These are phyloP conservation scores for Drosophila parabipectinata DNA, from an alignment of 1,140 invertebrate species.

Conservation along the genomic window DNA sequence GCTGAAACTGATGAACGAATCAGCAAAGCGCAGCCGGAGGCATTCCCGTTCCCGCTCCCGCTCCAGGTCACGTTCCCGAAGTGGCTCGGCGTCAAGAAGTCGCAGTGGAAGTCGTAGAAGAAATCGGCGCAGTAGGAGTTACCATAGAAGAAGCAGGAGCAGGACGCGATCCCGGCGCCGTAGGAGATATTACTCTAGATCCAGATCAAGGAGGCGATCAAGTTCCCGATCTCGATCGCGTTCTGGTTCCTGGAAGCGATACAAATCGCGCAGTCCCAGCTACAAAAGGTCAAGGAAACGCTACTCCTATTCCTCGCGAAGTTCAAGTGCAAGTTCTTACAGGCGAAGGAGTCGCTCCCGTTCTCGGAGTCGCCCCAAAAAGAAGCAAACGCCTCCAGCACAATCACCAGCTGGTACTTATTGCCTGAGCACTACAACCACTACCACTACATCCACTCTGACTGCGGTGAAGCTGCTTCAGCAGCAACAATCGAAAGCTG, in stretches of 20 bases:
- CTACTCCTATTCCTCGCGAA: constrained; percentile 81
- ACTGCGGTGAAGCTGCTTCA: constrained; percentile 39
- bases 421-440: constrained; percentile 58
- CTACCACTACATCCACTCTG: constrained; percentile 58
- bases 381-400: constrained; percentile 31
- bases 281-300: constrained; percentile 82
- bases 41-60: constrained; percentile 41
- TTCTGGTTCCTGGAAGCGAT: constrained; percentile 74
- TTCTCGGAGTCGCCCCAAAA: constrained; percentile 35
- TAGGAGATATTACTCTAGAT: constrained; percentile 70
- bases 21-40: constrained; percentile 48
- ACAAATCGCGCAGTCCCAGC: constrained; percentile 61
- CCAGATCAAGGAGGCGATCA: constrained; percentile 67
- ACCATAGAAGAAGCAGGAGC: constrained; percentile 61
- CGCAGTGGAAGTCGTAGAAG: constrained; percentile 42
- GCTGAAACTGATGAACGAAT: constrained; percentile 75
- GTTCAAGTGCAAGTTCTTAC: constrained; percentile 75
- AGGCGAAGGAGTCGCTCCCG: constrained; percentile 60
- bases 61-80: constrained; percentile 30
- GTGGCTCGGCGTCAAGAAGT: constrained; percentile 35
- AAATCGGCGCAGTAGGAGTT: constrained; percentile 56
- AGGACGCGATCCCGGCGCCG: constrained; percentile 69
- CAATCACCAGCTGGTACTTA: constrained; percentile 14
- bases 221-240: constrained; percentile 61
- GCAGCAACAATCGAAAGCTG: constrained; percentile 22